Base-by-base conservation (phyloP, 2,888 invertebrate genomes). In the Amblyjoppa proteus region DNA sequence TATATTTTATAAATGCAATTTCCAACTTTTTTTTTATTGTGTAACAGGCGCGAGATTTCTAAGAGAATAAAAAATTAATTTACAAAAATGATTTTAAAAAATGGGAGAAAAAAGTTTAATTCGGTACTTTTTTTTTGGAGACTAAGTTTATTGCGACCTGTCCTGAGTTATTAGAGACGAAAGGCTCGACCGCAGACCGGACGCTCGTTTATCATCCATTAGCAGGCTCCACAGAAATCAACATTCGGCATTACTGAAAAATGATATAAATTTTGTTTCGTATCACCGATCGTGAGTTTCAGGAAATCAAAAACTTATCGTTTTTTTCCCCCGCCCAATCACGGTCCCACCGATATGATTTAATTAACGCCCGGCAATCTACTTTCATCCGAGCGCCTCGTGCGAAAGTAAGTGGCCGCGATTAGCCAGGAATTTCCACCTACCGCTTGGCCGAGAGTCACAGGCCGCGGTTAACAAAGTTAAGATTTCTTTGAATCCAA, bases 361-460 rank as follows among this genome's bases (percentile, higher is more conserved):
- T 34, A 83, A 83, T 83, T 82, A 82, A 71, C 75, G 79, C 75
- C 41, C 16, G 69, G 51, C 61, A 74, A 74, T 74, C 34, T 34
- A 70, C 51, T 75, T 70, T 83, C 49, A 53, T 45, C 34, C 51
- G 45, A 56, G 45, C 38, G 58, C 25, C 34, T 68, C 28, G 53
- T 58, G 56, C 58, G 79, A 79, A 79, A 74, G 83, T 74, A 70
- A 83, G 69, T 58, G 56, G 68, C 78, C 31, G 69, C 70, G 58
- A 61, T 70, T 75, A 71, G 38, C 7, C 53, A 53, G 64, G 79
- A 80, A 80, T 71, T 58, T 58, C 64, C 74, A 49, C 58, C 41
- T 31, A 20, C 25, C 38, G 9, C 11, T 11, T 11, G 34, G 13
- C 7, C 49, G 51, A 31, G 4, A 41, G 11, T 20, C 25, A 28